Evolutionary conservation across 1,140 invertebrate genomes (phyloP), one percentile per base, ranked within the genome.

Genomic region (Pogonognathellus flavescens): DNA sequence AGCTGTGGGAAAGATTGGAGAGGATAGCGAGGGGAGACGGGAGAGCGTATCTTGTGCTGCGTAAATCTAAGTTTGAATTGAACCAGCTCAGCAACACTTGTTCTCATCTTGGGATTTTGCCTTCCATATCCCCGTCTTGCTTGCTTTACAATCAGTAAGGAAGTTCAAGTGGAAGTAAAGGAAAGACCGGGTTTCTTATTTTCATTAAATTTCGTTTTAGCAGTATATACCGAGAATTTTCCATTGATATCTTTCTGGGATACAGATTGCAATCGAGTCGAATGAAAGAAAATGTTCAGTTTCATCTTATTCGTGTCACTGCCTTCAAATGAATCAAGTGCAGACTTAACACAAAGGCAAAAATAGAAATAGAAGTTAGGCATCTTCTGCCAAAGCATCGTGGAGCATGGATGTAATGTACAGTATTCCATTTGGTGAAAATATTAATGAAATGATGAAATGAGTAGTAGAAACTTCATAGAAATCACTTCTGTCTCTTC

Each of bases 81-180:
- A 76, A 31, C 70, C 25, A 76, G 14, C 70, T 76, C 31, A 76
- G 70, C 70, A 76, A 76, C 70, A 76, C 70, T 76, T 76, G 70
- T 76, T 76, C 70, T 6, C 25, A 76, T 76, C 70, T 50, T 50
- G 70, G 49, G 70, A 76, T 41, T 76, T 66, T 25, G 22, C 62
- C 6, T 66, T 66, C 20, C 41, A 76, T 14, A 57, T 41, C 1
- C 31, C 6, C 31, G 31, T 41, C 31, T 76, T 31, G 31, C 20
- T 66, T 66, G 18, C 62, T 66, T 66, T 66, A 25, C 62, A 66
- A 66, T 66, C 62, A 66, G 62, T 66, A 25, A 31, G 49, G 70
- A 76, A 76, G 70, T 76, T 76, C 70, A 76, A 76, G 70, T 76
- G 70, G 70, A 76, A 76, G 49, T 76, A 76, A 76, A 76, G 70